Evolutionary conservation across 1,140 invertebrate genomes (phyloP), one percentile per base, ranked within the genome.

Genomic region (Papilio dardanus): DNA sequence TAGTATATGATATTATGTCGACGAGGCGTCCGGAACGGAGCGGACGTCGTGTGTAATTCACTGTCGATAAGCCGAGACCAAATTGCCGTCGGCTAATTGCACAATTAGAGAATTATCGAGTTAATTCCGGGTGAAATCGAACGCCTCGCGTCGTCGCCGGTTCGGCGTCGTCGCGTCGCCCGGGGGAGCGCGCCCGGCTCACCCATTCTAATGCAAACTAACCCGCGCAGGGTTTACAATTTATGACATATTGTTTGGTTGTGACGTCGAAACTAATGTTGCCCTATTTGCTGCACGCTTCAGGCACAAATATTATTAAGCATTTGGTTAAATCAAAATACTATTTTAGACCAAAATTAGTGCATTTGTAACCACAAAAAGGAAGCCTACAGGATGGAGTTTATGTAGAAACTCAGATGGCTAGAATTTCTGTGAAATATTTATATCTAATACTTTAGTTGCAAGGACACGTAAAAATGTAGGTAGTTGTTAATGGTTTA

Each of bases 101-200:
- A 85, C 86, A 88, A 90, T 91, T 91, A 90, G 82, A 83, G 83
- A 82, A 91, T 92, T 91, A 91, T 86, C 88, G 83, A 85, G 87
- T 91, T 90, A 90, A 90, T 91, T 91, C 86, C 84, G 88, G 83
- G 71, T 88, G 91, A 91, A 91, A 88, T 82, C 75, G 81, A 86
- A 87, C 82, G 83, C 84, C 78, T 54, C 75, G 74, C 58, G 74
- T 37, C 21, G 30, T 42, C 46, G 74, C 6, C 40, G 65, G 42
- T 75, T 40, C 33, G 65, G 54, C 46, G 71, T 67, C 71, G 30
- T 74, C 66, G 14, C n/a, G n/a, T n/a, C n/a, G n/a, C n/a, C 37
- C 21, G 54, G 50, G 42, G 50, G 68, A 37, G 14, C 10, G 12
- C 68, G 28, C 68, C 74, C 14, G 21, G 16, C 21, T 67, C 24